These are phyloP conservation scores for Stratiomys singularior DNA, from an alignment of 2,888 invertebrate genomes.

Conservation along the genomic window DNA sequence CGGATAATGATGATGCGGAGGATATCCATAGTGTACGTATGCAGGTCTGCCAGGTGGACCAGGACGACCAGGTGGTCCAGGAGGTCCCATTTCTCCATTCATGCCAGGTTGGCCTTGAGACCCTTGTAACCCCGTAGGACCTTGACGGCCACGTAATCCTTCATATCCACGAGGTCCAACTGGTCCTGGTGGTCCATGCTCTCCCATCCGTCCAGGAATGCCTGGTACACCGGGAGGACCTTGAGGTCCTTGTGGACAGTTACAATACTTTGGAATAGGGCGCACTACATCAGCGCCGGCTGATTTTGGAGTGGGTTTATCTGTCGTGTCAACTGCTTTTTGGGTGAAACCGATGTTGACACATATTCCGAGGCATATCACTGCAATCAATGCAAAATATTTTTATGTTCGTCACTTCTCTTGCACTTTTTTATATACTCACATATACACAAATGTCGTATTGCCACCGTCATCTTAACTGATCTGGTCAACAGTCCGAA, in stretches of 20 bases:
- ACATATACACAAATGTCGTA: not conserved
- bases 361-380: not conserved
- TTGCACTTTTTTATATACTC: constrained; percentile 4
- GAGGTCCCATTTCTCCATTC: constrained; percentile 72
- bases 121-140: constrained; percentile 72
- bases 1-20: not conserved
- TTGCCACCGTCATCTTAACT: constrained; percentile 5
- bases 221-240: constrained; percentile 82
- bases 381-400: not conserved
- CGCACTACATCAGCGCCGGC: constrained; percentile 57
- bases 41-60: constrained; percentile 79
- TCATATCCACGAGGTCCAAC: constrained; percentile 78
- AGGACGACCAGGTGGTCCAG: constrained; percentile 75
- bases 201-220: constrained; percentile 73
- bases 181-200: constrained; percentile 76
- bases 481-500: not conserved
- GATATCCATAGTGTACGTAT: not conserved
- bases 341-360: not conserved
- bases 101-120: constrained; percentile 77
- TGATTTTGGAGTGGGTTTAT: not conserved
- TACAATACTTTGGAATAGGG: constrained; percentile 65
- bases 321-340: not conserved
- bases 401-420: not conserved
- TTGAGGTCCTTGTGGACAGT: constrained; percentile 73
- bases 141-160: constrained; percentile 54